Evolutionary conservation across 2,113 vertebrate genomes (phyloP), one percentile per base, ranked within the genome.

Genomic region (Psittacus erithacus): DNA sequence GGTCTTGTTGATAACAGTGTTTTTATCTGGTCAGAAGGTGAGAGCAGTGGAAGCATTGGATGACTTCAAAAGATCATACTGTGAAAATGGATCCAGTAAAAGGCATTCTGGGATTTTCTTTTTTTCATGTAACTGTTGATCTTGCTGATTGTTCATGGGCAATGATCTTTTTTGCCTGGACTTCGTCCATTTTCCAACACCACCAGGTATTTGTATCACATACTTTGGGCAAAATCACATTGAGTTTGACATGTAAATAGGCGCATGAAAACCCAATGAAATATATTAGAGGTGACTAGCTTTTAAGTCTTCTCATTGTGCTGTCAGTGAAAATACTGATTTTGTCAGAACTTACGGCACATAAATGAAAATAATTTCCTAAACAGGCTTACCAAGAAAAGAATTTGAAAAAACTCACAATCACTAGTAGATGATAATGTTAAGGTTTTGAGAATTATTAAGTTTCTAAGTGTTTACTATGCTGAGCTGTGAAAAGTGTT

Each of bases 251-350:
- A 55, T 55, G 6, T 28, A 65, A 60, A 74, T 13, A 60, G 1
- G 4, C 41, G 50, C 4, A 13, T 13, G 28, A 71, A 52, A 47
- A 59, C 39, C 3, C 20, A 31, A 4, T 47, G 43, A 77, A 79
- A 29, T 12, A 0, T 16, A 8, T n/a, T 90, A 2, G 1, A 39
- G 12, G 22, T 49, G 27, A 73, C 31, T 13, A 55, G 12, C 15
- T 86, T 83, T 52, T 39, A 63, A 80, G 68, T 25, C 22, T 2
- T 46, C 16, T 33, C 6, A 7, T 39, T 43, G 23, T 1, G 1
- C 12, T 74, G 19, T 59, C 22, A 35, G 20, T 11, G 39, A 60
- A 82, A 87, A 55, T 31, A 57, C 5, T 31, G 60, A 73, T 13
- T 9, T 47, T 82, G 15, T 38, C 29, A 43, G 20, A 78, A 29